phyloP scores from a whole-genome alignment of 1,140 invertebrate genomes.

The Lepidurus couesii region DNA sequence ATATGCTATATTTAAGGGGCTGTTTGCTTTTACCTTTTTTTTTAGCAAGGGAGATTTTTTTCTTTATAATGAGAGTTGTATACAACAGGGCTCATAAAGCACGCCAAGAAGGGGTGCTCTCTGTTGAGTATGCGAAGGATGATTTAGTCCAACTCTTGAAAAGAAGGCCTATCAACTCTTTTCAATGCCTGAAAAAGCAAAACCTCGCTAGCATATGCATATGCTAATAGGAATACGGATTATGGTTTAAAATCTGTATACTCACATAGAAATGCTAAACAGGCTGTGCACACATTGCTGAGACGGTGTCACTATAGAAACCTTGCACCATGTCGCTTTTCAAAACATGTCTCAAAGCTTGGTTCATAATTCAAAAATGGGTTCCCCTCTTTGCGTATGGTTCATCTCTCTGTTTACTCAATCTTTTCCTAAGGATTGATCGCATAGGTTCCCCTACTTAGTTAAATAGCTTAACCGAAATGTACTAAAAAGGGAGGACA shows the following conservation, averaged over 20 bases:
- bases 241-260: slow-evolving; percentile 8
- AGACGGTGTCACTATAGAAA: slow-evolving; percentile 2
- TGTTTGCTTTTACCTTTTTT: background rate
- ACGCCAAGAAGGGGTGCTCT: background rate
- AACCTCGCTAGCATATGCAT: background rate
- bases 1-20: background rate
- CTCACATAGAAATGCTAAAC: background rate
- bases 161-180: background rate
- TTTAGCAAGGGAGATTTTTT: background rate
- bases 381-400: background rate
- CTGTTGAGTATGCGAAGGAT: background rate
- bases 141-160: background rate
- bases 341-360: background rate
- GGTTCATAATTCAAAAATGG: background rate
- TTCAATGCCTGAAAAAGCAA: background rate
- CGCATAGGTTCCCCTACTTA: too few species aligned
- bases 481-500: too few species aligned
- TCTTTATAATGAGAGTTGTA: background rate
- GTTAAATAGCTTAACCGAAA: too few species aligned
- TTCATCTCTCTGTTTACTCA: too few species aligned
- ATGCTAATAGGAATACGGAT: background rate
- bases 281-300: background rate
- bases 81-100: background rate
- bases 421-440: too few species aligned
- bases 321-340: background rate